Conservation (phyloP, 2,797 vertebrate species). For the Rallus crepitans region DNA sequence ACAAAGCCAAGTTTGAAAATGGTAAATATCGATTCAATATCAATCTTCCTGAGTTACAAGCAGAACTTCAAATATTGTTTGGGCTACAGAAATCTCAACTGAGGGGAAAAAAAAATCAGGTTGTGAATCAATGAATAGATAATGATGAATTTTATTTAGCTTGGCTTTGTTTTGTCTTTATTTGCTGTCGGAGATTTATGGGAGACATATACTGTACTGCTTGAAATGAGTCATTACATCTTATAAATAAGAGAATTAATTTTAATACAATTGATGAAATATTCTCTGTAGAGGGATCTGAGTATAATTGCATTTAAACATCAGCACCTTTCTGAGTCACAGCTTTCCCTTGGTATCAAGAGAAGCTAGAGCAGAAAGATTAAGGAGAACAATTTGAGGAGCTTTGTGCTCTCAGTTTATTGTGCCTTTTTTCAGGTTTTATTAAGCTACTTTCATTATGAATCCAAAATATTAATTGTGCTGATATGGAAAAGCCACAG, state of each 20-base stretch:
- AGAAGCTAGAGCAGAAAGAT: background rate
- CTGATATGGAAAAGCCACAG: background rate
- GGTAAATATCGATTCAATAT: background rate
- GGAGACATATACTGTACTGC: background rate
- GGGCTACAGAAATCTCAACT: background rate
- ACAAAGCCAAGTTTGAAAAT: background rate
- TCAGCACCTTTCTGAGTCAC: background rate
- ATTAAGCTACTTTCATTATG: background rate
- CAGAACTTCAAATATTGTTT: background rate
- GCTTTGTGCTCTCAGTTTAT: background rate
- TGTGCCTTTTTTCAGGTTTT: background rate
- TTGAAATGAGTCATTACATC: background rate
- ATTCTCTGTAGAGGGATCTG: background rate
- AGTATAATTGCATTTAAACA: background rate
- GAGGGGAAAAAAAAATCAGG: background rate
- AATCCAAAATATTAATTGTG: background rate
- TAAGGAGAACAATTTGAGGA: background rate
- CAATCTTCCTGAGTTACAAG: background rate
- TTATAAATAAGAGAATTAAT: background rate
- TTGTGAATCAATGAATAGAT: background rate
- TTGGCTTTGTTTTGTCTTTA: slow-evolving; percentile 15
- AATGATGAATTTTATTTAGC: background rate
- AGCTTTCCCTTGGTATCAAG: background rate
- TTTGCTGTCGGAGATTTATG: background rate
- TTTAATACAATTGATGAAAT: background rate